These are phyloP conservation scores for Serrognathus titanus DNA, from an alignment of 2,888 invertebrate genomes.

Conservation along the genomic window DNA sequence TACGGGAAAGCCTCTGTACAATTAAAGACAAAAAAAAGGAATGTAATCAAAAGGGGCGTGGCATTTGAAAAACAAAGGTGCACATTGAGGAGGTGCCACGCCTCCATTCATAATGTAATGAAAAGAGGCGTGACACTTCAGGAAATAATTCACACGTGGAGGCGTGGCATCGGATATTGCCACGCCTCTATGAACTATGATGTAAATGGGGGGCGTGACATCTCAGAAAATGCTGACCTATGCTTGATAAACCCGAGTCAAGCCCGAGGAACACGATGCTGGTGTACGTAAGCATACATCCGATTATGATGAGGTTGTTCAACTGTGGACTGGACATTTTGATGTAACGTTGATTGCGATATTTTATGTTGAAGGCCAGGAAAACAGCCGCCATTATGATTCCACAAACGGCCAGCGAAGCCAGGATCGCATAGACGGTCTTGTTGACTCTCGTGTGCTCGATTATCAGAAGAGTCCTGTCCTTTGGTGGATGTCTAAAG, in stretches of 20 bases:
- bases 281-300: constrained; percentile 94
- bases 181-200: background rate
- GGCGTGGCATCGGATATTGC: too few species aligned
- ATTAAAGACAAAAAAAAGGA: constrained; percentile 44
- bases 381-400: constrained; percentile 89
- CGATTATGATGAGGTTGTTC: constrained; percentile 96
- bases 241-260: constrained; percentile 88
- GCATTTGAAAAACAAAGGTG: constrained; percentile 62
- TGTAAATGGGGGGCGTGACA: background rate
- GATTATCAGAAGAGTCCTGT: constrained; percentile 82
- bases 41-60: constrained; percentile 58
- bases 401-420: constrained; percentile 83
- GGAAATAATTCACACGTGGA: background rate
- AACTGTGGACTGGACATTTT: constrained; percentile 99
- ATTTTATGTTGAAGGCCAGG: constrained; percentile 91
- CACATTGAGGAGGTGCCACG: constrained; percentile 41
- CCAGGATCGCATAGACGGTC: constrained; percentile 87
- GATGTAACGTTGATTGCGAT: constrained; percentile 96
- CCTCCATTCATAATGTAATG: too few species aligned
- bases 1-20: constrained; percentile 78
- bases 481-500: constrained; percentile 72
- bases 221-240: constrained; percentile 50
- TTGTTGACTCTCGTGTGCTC: constrained; percentile 91
- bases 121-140: too few species aligned
- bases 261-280: constrained; percentile 95